Conservation (phyloP, 2,888 invertebrate species). For the Dendrolimus houi region DNA sequence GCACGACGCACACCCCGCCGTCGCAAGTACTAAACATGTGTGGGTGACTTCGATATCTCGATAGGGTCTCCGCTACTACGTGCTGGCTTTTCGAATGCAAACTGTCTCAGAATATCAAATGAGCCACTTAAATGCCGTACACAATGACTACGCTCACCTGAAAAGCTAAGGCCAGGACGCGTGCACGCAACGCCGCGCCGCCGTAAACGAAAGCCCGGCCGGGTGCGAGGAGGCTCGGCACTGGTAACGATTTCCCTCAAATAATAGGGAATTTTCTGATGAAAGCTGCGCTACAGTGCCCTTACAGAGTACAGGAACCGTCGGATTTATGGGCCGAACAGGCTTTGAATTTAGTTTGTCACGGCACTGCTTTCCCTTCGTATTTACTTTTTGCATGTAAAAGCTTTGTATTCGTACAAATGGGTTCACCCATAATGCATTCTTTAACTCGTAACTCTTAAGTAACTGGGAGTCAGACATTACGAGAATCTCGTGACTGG, state of each 20-base stretch:
- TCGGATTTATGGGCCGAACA: slow-evolving; percentile 58
- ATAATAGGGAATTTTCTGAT: slow-evolving; percentile 73
- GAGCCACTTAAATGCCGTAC: slow-evolving; percentile 72
- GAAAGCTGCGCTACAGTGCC: slow-evolving; percentile 64
- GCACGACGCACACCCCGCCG: slow-evolving; percentile 22
- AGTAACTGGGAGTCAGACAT: too few relatives aligned
- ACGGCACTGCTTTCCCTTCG: slow-evolving; percentile 47
- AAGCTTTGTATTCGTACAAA: too few relatives aligned
- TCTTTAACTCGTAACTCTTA: too few relatives aligned
- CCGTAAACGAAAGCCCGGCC: slow-evolving; percentile 65
- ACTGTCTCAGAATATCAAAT: slow-evolving; percentile 75
- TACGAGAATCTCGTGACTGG: too few relatives aligned
- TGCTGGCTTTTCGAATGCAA: slow-evolving; percentile 66
- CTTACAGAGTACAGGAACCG: slow-evolving; percentile 64
- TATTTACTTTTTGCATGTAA: slow-evolving; percentile 24
- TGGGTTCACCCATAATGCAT: too few relatives aligned
- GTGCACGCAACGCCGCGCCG: slow-evolving; percentile 60
- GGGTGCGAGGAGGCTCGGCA: slow-evolving; percentile 62
- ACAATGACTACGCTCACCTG: slow-evolving; percentile 72
- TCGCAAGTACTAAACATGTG: slow-evolving; percentile 7
- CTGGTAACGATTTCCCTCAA: slow-evolving; percentile 73
- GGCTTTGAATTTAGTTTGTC: slow-evolving; percentile 57
- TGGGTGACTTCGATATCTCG: slow-evolving; percentile 43
- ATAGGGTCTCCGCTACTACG: slow-evolving; percentile 46
- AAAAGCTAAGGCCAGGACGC: slow-evolving; percentile 64